A percentile compares a stretch with the other conserved stretches of the same genome.
phyloP scores from a whole-genome alignment of 2,888 invertebrate species.

The Cheilosia grossa region DNA sequence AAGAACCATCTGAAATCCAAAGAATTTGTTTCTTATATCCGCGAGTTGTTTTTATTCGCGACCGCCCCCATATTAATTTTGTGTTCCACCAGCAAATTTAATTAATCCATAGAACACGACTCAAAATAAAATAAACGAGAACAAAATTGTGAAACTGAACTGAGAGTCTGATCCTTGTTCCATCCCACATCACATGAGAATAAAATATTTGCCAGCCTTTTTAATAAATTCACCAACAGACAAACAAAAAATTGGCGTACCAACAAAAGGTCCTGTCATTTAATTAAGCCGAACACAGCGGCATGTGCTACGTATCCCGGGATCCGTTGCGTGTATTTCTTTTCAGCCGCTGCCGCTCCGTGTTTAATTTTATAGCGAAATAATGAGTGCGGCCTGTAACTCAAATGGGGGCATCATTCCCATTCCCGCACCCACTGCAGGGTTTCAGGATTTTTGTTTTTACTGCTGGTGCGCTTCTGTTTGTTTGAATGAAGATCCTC shows the following conservation, averaged over 20 bases:
- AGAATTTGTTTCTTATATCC: no score
- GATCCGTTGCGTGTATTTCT: neutral
- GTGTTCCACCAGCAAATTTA: neutral
- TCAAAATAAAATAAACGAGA: neutral
- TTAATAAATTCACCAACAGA: slow-evolving; percentile 25
- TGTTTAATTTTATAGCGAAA: slow-evolving; percentile 18
- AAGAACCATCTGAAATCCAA: no score
- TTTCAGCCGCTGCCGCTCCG: neutral
- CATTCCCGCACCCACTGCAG: neutral
- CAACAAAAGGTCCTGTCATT: slow-evolving; percentile 52
- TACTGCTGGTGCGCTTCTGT: neutral
- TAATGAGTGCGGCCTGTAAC: slow-evolving; percentile 2
- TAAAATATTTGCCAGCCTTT: slow-evolving; percentile 29
- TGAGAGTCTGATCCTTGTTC: neutral
- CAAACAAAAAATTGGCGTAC: slow-evolving; percentile 17
- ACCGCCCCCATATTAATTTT: neutral
- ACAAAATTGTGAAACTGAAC: slow-evolving; percentile 19
- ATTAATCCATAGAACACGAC: slow-evolving; percentile 24
- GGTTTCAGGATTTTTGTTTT: neutral
- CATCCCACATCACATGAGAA: neutral
- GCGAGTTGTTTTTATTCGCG: neutral
- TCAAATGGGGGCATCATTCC: slow-evolving; percentile 30
- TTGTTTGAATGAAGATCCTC: slow-evolving; percentile 3
- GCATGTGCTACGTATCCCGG: slow-evolving; percentile 26
- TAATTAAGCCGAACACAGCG: slow-evolving; percentile 48